Conservation (phyloP, 2,888 invertebrate species). For the Adelognathus sp. region DNA sequence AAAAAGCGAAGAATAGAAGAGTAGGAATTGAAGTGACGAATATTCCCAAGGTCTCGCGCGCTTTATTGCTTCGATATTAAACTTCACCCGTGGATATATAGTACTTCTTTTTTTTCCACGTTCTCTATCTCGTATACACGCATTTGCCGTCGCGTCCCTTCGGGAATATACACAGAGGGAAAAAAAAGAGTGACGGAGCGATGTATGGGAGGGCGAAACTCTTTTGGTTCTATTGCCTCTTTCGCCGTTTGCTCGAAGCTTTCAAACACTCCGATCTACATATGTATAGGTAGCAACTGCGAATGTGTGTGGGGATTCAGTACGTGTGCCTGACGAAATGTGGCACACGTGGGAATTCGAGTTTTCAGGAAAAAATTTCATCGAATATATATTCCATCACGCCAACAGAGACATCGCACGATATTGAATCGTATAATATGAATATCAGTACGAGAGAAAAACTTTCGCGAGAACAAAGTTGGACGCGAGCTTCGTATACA, state of each 20-base stretch:
- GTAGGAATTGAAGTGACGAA: slow-evolving; percentile 56
- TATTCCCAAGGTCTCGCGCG: slow-evolving; percentile 35
- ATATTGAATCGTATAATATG: slow-evolving; percentile 26
- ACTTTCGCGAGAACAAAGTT: background rate
- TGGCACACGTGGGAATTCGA: slow-evolving; percentile 50
- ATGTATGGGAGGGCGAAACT: slow-evolving; percentile 28
- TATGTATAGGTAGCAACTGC: slow-evolving; percentile 15
- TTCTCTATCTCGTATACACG: slow-evolving; percentile 10
- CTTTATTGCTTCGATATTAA: slow-evolving; percentile 74
- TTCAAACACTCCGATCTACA: slow-evolving; percentile 26
- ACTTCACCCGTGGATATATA: slow-evolving; percentile 66
- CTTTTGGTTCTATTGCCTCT: slow-evolving; percentile 54
- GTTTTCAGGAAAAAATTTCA: slow-evolving; percentile 39
- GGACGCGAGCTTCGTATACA: background rate
- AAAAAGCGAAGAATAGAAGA: slow-evolving; percentile 42
- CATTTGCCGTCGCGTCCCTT: slow-evolving; percentile 35
- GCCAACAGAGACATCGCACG: background rate
- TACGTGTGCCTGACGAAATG: background rate
- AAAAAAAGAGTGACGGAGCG: slow-evolving; percentile 37
- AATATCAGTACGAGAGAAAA: background rate
- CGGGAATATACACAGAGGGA: slow-evolving; percentile 32
- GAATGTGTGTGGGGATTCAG: background rate
- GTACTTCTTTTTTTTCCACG: slow-evolving; percentile 15
- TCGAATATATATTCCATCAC: slow-evolving; percentile 41
- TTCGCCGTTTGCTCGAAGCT: slow-evolving; percentile 16